Percentiles rank a stretch among this genome's conserved stretches.
Conservation (phyloP, 2,888 invertebrate species). For the Leuctra nigra region DNA sequence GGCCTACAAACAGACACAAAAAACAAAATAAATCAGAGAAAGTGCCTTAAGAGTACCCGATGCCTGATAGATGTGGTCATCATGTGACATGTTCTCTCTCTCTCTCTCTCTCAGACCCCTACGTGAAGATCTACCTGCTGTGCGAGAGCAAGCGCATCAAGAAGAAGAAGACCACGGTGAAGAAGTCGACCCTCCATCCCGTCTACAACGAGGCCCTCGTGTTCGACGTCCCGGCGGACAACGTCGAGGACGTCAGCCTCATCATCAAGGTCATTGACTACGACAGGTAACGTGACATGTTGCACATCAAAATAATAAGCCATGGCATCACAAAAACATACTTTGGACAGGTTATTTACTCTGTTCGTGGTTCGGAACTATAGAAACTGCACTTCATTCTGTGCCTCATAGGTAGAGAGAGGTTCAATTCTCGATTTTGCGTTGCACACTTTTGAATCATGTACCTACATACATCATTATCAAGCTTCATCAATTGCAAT, state of each 20-base stretch:
- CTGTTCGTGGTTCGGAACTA: neutral
- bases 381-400: neutral
- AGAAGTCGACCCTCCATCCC: conserved; percentile 78
- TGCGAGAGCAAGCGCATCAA: conserved; percentile 85
- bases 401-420: neutral
- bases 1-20: too few relatives aligned
- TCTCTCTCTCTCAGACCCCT: conserved; percentile 17
- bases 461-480: too few relatives aligned
- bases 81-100: too few relatives aligned
- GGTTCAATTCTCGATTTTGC: too few relatives aligned
- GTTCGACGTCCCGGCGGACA: conserved; percentile 81
- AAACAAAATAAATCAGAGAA: too few relatives aligned
- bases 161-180: conserved; percentile 89
- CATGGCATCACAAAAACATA: neutral
- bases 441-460: too few relatives aligned
- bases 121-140: conserved; percentile 85
- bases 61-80: too few relatives aligned
- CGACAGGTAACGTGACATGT: conserved; percentile 56
- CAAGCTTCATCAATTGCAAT: too few relatives aligned
- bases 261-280: conserved; percentile 84
- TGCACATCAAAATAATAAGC: neutral
- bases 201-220: conserved; percentile 92
- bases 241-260: conserved; percentile 73
- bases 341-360: neutral
- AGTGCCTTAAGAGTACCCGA: too few relatives aligned